Evolutionary conservation across 2,113 vertebrate species (phyloP).

Genomic region (Calyptomena viridis): DNA sequence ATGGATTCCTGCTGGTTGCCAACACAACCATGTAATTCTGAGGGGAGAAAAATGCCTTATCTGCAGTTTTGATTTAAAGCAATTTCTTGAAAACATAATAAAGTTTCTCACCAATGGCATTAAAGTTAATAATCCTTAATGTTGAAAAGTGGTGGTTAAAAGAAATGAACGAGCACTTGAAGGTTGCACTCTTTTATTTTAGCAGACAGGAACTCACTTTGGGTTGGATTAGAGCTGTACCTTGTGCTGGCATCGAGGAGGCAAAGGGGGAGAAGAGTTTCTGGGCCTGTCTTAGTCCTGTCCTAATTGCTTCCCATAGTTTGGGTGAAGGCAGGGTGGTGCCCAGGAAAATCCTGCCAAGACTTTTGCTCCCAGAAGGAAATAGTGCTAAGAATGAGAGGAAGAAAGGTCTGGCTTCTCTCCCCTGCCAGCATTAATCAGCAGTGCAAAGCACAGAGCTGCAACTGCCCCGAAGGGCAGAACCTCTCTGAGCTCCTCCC

Average conservation of each 20-base stretch:
- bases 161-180: conserved; percentile 46
- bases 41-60: conserved; percentile 65
- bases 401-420: not conserved
- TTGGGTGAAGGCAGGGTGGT: not conserved
- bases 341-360: not conserved
- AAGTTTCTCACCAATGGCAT: conserved; percentile 55
- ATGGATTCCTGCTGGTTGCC: conserved; percentile 69
- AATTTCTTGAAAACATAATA: conserved; percentile 67
- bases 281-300: not conserved
- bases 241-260: not conserved
- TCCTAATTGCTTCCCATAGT: not conserved
- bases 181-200: conserved; percentile 56
- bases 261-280: not conserved
- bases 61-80: conserved; percentile 61
- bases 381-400: not conserved
- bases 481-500: not conserved
- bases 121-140: conserved; percentile 69
- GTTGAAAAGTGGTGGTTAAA: conserved; percentile 66
- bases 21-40: conserved; percentile 67
- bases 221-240: not conserved
- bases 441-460: not conserved
- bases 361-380: not conserved
- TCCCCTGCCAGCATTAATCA: not conserved
- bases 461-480: not conserved
- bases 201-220: conserved; percentile 16